Evolutionary conservation across 2,113 vertebrate species (phyloP).

Genomic region (Sorex araneus): DNA sequence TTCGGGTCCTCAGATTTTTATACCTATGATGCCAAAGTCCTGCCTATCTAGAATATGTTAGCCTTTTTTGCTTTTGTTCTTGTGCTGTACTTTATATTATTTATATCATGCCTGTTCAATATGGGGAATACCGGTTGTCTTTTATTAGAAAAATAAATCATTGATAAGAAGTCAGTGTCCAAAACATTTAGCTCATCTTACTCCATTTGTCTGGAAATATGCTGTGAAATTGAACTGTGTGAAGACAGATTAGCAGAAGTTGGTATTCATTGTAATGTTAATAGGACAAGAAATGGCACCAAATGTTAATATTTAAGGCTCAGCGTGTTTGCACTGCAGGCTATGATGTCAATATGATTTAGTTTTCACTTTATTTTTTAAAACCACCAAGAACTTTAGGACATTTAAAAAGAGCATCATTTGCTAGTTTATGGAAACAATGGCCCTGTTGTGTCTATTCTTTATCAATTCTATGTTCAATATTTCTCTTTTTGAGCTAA

Average conservation of each 20-base stretch:
- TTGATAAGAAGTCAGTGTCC: background rate
- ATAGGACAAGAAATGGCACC: constrained; percentile 54
- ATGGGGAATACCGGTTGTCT: constrained; percentile 52
- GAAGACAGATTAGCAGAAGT: constrained; percentile 53
- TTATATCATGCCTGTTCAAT: constrained; percentile 64
- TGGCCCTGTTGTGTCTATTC: constrained; percentile 44
- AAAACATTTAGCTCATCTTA: constrained; percentile 65
- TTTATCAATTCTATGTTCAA: constrained; percentile 51
- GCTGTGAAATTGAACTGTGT: constrained; percentile 28
- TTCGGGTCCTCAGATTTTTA: constrained; percentile 32
- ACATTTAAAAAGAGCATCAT: constrained; percentile 59
- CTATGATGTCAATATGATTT: constrained; percentile 69
- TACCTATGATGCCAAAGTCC: constrained; percentile 26
- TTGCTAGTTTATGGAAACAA: constrained; percentile 52
- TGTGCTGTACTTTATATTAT: constrained; percentile 58
- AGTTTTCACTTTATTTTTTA: constrained; percentile 69
- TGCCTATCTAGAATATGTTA: constrained; percentile 40
- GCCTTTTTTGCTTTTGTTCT: background rate
- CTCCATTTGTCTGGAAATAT: constrained; percentile 62
- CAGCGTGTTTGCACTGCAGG: constrained; percentile 55
- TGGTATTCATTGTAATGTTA: constrained; percentile 10
- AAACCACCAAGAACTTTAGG: constrained; percentile 62
- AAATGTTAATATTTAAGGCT: constrained; percentile 68
- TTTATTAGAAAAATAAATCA: constrained; percentile 75
- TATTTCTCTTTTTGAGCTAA: constrained; percentile 27